Base-by-base conservation (phyloP, 2,797 vertebrate genomes). In the Labroides dimidiatus region DNA sequence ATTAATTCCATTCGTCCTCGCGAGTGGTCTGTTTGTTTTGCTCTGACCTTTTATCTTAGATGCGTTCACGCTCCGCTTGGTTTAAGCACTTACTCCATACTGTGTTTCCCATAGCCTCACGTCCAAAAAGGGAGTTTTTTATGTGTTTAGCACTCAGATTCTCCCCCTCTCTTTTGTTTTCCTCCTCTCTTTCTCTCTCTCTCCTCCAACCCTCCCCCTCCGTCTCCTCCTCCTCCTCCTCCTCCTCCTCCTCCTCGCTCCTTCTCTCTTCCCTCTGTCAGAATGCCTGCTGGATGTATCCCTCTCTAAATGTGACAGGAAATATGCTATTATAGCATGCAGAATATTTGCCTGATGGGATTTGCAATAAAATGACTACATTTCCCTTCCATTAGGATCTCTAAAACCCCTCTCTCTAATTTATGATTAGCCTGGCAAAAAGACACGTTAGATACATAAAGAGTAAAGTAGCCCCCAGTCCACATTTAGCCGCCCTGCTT, bases 1-100 rank as follows among this genome's bases (percentile, higher is more conserved):
- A 96, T 96, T 95, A 95, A 95, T 96, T 93, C 94, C 89, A 94
- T 96, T 96, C 94, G 94, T 95, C 93, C 94, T 94, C 84, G 93
- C 93, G 77, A 95, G 91, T 94, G 92, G 92, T 95, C 93, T 96
- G 94, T 96, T 97, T 96, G 95, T 95, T 96, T 96, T 95, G 92
- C 84, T 89, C 92, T 94, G 91, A 96, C 94, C 94, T 95, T 96
- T 96, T 93, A 93, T 95, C 93, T 94, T 86, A 90, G 95, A 93
- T 94, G 91, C 82, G 92, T 94, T 95, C 94, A 93, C 90, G 93
- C 93, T 95, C 91, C 69, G 89, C 91, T 93, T 91, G 92, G 73
- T 92, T 94, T 93, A 95, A 95, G 93, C 93, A 95, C 94, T 96
- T 94, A 94, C 86, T 90, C 81, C 90, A 91, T 83, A 88, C 91